Evolutionary conservation across 2,113 vertebrate genomes (phyloP).

Genomic region (Alexandromys fortis): DNA sequence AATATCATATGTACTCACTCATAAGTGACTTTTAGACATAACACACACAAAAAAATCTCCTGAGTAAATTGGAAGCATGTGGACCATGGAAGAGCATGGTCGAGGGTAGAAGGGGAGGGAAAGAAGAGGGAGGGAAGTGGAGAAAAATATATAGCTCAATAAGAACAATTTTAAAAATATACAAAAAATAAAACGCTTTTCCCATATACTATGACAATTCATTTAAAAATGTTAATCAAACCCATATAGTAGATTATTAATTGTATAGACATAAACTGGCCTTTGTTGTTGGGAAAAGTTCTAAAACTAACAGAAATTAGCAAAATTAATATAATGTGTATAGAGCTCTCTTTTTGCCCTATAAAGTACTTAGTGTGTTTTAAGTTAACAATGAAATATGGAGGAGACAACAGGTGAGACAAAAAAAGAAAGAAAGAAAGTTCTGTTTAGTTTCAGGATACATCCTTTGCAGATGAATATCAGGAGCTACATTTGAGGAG

Average conservation of each 20-base stretch:
- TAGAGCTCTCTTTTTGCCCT: neutral
- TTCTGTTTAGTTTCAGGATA: neutral
- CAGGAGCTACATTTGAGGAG: neutral
- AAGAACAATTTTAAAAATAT: too few relatives aligned
- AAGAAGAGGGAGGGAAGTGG: too few relatives aligned
- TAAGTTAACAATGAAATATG: neutral
- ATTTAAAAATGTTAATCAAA: neutral
- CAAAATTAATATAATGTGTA: neutral
- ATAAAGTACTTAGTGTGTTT: neutral
- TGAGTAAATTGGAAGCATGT: too few relatives aligned
- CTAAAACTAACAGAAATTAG: constrained; percentile 13
- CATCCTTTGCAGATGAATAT: neutral
- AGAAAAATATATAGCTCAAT: too few relatives aligned
- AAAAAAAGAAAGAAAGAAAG: neutral
- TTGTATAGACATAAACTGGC: neutral
- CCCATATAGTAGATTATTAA: neutral
- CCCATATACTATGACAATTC: neutral
- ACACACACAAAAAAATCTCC: too few relatives aligned
- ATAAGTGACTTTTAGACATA: too few relatives aligned
- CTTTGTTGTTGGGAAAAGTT: neutral
- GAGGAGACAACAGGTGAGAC: neutral
- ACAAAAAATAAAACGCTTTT: neutral
- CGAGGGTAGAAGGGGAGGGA: too few relatives aligned
- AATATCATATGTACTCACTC: too few relatives aligned
- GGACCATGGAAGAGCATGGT: too few relatives aligned